Evolutionary conservation across 1,140 invertebrate species (phyloP).

Genomic region (Diorhabda sublineata): DNA sequence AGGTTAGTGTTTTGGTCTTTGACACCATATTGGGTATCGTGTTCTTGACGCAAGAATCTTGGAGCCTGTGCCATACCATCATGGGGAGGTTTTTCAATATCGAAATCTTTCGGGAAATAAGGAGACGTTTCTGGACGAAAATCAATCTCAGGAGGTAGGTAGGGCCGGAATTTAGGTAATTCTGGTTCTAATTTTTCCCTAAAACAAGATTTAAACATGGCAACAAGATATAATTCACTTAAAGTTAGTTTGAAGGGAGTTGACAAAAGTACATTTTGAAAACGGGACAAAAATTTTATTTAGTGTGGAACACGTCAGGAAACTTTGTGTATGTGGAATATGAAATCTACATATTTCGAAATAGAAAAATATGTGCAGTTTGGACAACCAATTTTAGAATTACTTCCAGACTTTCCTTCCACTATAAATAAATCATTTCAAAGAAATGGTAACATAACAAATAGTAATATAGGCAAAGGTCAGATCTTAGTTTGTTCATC

Average conservation of each 20-base stretch:
- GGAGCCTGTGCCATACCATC: slow-evolving; percentile 78
- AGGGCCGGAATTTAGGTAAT: slow-evolving; percentile 72
- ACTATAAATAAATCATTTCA: too few species aligned
- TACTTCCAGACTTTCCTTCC: too few species aligned
- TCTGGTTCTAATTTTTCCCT: slow-evolving; percentile 75
- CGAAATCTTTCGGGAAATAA: slow-evolving; percentile 86
- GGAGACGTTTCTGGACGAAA: slow-evolving; percentile 84
- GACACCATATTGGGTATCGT: slow-evolving; percentile 81
- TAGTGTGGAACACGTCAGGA: background rate
- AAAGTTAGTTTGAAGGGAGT: too few species aligned
- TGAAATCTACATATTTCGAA: too few species aligned
- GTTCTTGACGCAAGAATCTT: slow-evolving; percentile 77
- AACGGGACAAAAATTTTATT: too few species aligned
- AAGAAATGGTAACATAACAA: too few species aligned
- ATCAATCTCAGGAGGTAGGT: slow-evolving; percentile 74
- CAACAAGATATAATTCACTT: background rate
- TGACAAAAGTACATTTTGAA: too few species aligned
- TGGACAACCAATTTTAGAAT: too few species aligned
- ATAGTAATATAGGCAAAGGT: too few species aligned
- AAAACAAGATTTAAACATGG: slow-evolving; percentile 19
- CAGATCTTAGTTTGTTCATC: too few species aligned
- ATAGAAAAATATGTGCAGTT: too few species aligned
- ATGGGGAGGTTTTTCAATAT: slow-evolving; percentile 79
- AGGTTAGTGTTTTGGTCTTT: slow-evolving; percentile 82
- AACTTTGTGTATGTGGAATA: background rate